These are phyloP conservation scores for Tachycineta bicolor DNA, from an alignment of 2,113 vertebrate species.

Conservation along the genomic window DNA sequence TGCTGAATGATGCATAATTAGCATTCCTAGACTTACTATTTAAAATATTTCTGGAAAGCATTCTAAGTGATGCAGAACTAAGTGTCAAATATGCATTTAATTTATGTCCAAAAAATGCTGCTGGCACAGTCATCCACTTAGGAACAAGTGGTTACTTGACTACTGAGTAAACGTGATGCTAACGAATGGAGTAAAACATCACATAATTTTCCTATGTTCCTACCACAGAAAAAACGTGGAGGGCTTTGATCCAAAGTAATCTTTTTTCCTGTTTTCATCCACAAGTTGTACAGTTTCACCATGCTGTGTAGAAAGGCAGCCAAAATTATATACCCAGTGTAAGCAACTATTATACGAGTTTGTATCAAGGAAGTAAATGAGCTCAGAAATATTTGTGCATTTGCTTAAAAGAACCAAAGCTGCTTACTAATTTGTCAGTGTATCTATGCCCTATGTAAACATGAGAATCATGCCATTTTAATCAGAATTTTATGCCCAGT, in stretches of 20 bases:
- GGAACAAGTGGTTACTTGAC: background rate
- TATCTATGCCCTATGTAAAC: conserved; percentile 1
- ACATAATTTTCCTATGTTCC: background rate
- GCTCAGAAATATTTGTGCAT: background rate
- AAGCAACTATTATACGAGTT: background rate
- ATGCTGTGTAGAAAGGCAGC: background rate
- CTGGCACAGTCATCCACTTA: background rate
- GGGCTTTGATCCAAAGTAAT: conserved; percentile 14
- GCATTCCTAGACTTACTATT: background rate
- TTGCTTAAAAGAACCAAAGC: conserved; percentile 16
- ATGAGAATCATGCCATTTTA: conserved; percentile 8
- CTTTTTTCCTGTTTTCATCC: background rate
- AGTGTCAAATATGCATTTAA: background rate
- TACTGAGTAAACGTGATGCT: background rate
- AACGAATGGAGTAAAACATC: background rate
- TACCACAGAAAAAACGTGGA: background rate
- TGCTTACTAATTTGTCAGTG: background rate
- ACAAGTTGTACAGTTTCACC: background rate
- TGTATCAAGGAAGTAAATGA: background rate
- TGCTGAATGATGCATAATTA: background rate
- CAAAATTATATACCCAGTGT: background rate
- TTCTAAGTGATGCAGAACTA: background rate
- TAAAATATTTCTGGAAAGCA: background rate
- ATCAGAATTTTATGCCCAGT: conserved; percentile 24
- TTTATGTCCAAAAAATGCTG: background rate